Base-by-base conservation (phyloP, 2,113 vertebrate genomes). In the Dromaius novaehollandiae region DNA sequence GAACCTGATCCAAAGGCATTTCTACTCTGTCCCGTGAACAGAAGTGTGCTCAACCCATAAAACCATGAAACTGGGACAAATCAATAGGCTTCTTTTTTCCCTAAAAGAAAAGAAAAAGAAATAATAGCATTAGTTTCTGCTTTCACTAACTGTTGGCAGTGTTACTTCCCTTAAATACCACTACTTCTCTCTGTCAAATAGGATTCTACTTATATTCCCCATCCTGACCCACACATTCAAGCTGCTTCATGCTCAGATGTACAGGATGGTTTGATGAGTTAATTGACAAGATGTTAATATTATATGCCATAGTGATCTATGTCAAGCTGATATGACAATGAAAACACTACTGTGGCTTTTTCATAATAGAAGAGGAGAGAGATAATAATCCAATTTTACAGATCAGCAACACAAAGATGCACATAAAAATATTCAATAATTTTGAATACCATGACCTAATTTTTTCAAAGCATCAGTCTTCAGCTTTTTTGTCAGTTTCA, bases 1-100 rank as follows among this genome's bases (percentile, higher is more conserved):
- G 98, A 98, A 98, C 95, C 87, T 96, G 83, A 96, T 97, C 96
- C 98, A 98, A 97, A 96, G 95, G 87, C 89, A 95, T 95, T 90
- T 97, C 94, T 95, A 85, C 73, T 90, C 82, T 82, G 26, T 80
- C 90, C 89, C 90, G 93, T 78, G 90, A 95, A 87, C 58, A 97
- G 88, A 90, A 97, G 73, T 56, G 79, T 74, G 88, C 95, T 95
- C 82, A 90, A 95, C 86, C 87, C 86, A 89, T 86, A 82, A 93
- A 96, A 96, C 71, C 83, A 75, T 82, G 89, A 95, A 96, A 94
- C 55, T 63, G 53, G 63, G 74, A 88, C 83, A 83, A 95, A 58
- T 38, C 63, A 68, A 89, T 42, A 74, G 44, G 10, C 36, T 63
- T 95, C n/a, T 55, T 82, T 74, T 71, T 69, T 56, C 78, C 13